Conservation (phyloP, 2,888 invertebrate genomes). For the Mythimna vitellina region DNA sequence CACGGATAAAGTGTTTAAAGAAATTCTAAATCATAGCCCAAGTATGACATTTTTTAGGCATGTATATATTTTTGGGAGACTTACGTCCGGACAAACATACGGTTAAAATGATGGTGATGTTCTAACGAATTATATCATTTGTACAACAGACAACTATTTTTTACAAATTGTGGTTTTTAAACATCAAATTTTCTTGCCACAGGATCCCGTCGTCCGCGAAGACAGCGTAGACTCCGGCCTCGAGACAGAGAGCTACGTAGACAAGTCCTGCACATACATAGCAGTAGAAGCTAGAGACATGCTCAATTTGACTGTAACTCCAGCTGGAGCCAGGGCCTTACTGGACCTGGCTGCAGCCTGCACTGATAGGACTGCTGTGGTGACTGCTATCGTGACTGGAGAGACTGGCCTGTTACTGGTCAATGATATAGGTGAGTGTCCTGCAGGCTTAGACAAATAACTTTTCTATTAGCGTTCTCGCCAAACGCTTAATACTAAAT, state of each 20-base stretch:
- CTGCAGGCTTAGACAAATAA: background rate
- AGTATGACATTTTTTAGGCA: too few species aligned
- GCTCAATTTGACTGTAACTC: constrained; percentile 93
- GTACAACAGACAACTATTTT: too few species aligned
- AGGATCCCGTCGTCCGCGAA: constrained; percentile 83
- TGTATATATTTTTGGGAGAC: too few species aligned
- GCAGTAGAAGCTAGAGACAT: constrained; percentile 92
- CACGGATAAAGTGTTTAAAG: too few species aligned
- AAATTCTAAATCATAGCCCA: too few species aligned
- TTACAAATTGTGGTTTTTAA: background rate
- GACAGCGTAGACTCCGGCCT: constrained; percentile 89
- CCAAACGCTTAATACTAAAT: too few species aligned
- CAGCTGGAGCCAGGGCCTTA: constrained; percentile 91
- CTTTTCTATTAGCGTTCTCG: too few species aligned
- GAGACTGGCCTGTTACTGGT: constrained; percentile 83
- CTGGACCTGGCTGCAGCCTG: constrained; percentile 78
- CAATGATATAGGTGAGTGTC: constrained; percentile 91
- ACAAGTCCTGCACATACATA: constrained; percentile 92
- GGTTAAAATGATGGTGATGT: too few species aligned
- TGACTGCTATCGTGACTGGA: constrained; percentile 79
- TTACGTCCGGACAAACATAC: too few species aligned
- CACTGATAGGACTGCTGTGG: constrained; percentile 80
- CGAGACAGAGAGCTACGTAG: constrained; percentile 80
- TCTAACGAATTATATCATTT: too few species aligned
- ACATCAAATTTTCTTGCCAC: background rate